Evolutionary conservation across 2,113 vertebrate genomes (phyloP).

Genomic region (Parus major): DNA sequence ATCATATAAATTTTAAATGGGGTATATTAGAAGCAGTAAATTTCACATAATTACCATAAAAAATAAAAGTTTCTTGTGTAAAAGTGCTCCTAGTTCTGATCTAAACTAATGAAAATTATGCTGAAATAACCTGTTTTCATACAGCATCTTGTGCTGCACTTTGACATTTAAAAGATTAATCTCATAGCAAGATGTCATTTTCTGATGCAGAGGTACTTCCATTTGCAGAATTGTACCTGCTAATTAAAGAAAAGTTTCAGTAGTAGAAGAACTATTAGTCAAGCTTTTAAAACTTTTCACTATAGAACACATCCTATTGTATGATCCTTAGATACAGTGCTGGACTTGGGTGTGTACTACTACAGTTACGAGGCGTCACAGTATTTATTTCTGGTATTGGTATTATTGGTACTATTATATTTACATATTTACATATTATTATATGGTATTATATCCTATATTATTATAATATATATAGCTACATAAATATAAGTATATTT

Average conservation of each 20-base stretch:
- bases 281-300: neutral
- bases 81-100: neutral
- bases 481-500: too few species aligned
- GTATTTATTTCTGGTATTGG: neutral
- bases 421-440: too few species aligned
- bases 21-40: neutral
- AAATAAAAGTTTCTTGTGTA: neutral
- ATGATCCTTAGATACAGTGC: too few species aligned
- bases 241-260: neutral
- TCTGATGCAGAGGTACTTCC: neutral
- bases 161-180: neutral
- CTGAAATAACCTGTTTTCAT: neutral
- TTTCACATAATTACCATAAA: neutral
- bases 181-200: neutral
- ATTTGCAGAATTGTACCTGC: fast-evolving
- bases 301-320: neutral
- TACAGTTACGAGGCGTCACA: fast-evolving
- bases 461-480: too few species aligned
- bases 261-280: neutral
- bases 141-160: neutral
- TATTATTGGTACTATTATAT: too few species aligned
- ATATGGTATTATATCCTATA: too few species aligned
- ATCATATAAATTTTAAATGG: neutral
- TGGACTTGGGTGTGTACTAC: neutral
- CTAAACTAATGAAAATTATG: neutral